Evolutionary conservation across 2,888 invertebrate species (phyloP), one percentile per base, ranked within the genome.

Genomic region (Xestia rhomboidea): DNA sequence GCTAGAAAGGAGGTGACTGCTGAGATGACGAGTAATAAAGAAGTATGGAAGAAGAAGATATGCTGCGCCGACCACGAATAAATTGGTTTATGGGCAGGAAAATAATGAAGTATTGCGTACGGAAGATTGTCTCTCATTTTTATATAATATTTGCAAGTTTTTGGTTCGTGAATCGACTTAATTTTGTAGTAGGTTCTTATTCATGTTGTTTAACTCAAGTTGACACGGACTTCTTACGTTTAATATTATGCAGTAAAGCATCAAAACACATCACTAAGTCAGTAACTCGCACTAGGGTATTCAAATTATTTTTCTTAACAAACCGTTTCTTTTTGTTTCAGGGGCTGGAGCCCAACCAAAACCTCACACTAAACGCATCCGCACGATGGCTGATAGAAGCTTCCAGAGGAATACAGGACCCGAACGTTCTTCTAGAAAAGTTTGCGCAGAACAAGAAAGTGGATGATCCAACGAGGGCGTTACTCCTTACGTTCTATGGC

Each of bases 361-460:
- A 95, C 87, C 87, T 95, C 38, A 94, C 95, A 46, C 86, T 95
- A 3, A 96, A 96, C 87, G 94, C 89, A 38, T 95, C 96, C 70
- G 95, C 95, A 82, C 93, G 89, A 94, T 95, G 95, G 96, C 91
- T 96, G 73, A 95, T 96, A 88, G 95, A 96, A 89, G 94, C 94
- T 60, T 96, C 96, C 24, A 90, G 92, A 88, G 95, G 93, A 83
- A 92, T 96, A 62, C 93, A 95, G 79, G 94, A 96, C 80, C 95
- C 96, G 0, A 94, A 95, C 82, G 91, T 95, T 70, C 94, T 97
- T n/a, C 92, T 97, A 63, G 97, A 97, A 77, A 97, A 97, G 85
- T 98, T 97, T 92, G 96, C 97, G 8, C 96, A 97, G 79, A 98
- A 98, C 93, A 97, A 98, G 72, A 98, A 97, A 70, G 97, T 98